These are phyloP conservation scores for Dolichallabes microphthalmus DNA, from an alignment of 2,113 vertebrate genomes.

Conservation along the genomic window DNA sequence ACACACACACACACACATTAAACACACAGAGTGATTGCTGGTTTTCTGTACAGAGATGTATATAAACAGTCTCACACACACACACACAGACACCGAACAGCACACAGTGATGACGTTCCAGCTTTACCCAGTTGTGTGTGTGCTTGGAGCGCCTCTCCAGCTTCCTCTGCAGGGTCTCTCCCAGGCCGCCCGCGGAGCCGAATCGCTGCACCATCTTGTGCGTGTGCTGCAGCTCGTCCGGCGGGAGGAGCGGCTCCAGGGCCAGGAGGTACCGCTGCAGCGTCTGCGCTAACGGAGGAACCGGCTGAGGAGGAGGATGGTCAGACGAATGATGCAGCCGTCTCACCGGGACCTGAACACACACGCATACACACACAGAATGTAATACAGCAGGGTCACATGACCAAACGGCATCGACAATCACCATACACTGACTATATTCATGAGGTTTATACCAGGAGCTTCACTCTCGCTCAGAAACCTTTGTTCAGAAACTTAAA, in stretches of 20 bases:
- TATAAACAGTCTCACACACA: not conserved
- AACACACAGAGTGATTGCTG: no score
- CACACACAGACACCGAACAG: constrained; percentile 4
- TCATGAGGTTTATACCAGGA: no score
- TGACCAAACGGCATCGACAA: not conserved
- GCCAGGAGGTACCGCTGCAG: constrained; percentile 73
- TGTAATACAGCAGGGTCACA: not conserved
- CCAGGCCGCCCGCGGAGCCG: constrained; percentile 64
- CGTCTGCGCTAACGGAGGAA: constrained; percentile 73
- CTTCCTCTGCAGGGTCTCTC: constrained; percentile 68
- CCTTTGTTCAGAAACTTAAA: no score
- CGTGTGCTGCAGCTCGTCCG: constrained; percentile 76
- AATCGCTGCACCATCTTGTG: constrained; percentile 72
- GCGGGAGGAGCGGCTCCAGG: constrained; percentile 76
- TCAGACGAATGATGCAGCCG: constrained; percentile 49
- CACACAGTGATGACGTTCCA: not conserved
- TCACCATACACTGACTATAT: no score
- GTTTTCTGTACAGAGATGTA: no score
- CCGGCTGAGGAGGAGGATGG: constrained; percentile 66
- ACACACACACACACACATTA: not conserved
- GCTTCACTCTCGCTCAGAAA: no score
- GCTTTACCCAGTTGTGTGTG: constrained; percentile 76
- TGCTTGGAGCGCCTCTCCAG: constrained; percentile 70
- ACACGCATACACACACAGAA: not conserved
- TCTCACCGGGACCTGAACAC: constrained; percentile 36